Evolutionary conservation across 2,888 invertebrate species (phyloP), one percentile per base, ranked within the genome.

Genomic region (Hypena proboscidalis): DNA sequence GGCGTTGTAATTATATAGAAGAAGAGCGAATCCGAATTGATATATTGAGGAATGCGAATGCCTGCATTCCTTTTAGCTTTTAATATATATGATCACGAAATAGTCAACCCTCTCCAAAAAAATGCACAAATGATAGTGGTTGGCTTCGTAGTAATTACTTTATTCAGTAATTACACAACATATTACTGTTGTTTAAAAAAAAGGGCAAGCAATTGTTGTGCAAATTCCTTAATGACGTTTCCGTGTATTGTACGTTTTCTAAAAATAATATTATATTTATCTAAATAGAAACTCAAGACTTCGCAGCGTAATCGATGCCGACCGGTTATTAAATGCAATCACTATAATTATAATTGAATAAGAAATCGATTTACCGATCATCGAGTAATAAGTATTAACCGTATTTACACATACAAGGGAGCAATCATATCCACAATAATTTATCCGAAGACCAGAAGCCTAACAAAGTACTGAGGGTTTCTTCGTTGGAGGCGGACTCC

Each of bases 381-480:
- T 9, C 23, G 9, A 19, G 30, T 30, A 30, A 34, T 30, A 14
- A 13, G 9, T 34, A 11, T 31, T 35, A 27, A 25, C 31, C 2
- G 17, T 44, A 29, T 8, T 35, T 42, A 36, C 8, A 20, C 30
- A 6, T 44, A 44, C 38, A 45, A 39, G 34, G 23, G 22, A 39
- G 38, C 44, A 39, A 45, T 44, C 29, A 44, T 51, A 40, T 40
- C 10, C 21, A 43, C 56, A 51, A 45, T 45, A 39, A 45, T 45
- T 56, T 57, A 66, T 65, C 51, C 48, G 56, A 77, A 77, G 66
- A 79, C 79, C 78, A 74, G 80, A 58, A 79, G 76, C 77, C 29
- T 53, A 40, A 51, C 48, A 54, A 47, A 46, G 57, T 60, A 66
- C 58, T 63, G 61, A 58, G 58, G 40, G 36, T 43, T 61, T 65